Conservation (phyloP, 35 echinoderm and acorn worm species). For the Heliocidaris erythrogramma region DNA sequence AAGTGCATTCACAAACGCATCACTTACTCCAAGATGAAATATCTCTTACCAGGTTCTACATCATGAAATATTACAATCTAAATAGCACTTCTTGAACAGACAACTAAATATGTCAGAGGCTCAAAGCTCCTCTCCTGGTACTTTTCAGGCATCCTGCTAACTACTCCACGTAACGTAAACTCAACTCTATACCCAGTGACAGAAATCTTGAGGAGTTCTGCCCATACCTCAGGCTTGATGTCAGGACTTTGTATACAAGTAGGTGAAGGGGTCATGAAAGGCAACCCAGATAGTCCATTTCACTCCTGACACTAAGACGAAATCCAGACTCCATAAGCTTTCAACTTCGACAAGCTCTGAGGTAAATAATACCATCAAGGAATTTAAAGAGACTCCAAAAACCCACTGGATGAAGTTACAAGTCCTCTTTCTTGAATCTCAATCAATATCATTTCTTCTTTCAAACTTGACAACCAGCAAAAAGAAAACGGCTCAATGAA, state of each 20-base stretch:
- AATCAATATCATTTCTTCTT: neutral
- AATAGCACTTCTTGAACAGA: too few relatives aligned
- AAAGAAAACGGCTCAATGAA: neutral
- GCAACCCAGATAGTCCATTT: neutral
- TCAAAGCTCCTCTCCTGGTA: neutral
- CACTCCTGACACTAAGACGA: neutral
- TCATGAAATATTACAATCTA: neutral
- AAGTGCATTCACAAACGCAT: too few relatives aligned
- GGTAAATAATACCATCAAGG: constrained; percentile 10
- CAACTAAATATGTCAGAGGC: too few relatives aligned
- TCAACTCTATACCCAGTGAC: neutral
- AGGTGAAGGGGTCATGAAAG: neutral
- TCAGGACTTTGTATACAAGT: neutral
- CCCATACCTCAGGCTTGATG: neutral
- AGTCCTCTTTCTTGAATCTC: neutral
- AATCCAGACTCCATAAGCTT: neutral
- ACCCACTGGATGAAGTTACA: neutral
- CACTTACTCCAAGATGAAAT: neutral
- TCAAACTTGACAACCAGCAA: neutral
- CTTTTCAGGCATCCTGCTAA: neutral
- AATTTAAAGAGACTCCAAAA: neutral
- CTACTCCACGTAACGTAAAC: neutral
- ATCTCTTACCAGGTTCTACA: neutral
- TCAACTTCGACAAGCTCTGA: neutral
- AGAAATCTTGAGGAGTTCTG: neutral